A percentile compares a stretch with the other conserved stretches of the same genome.
These are phyloP conservation scores for Oxyura jamaicensis DNA, from an alignment of 2,113 vertebrate species.

Conservation along the genomic window DNA sequence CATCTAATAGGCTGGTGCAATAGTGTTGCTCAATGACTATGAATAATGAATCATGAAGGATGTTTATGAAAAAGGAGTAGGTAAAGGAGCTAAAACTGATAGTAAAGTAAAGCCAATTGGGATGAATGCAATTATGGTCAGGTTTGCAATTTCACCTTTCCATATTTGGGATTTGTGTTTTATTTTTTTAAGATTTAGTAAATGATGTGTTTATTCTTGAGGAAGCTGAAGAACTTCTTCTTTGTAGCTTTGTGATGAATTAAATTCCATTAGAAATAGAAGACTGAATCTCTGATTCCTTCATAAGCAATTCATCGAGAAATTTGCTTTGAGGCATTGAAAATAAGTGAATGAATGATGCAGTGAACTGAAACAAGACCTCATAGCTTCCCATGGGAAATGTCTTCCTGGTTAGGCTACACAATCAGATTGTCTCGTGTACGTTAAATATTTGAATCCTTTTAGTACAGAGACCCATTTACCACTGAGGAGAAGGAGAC, in stretches of 20 bases:
- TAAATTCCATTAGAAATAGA: background rate
- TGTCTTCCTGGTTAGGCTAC: background rate
- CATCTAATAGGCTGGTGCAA: background rate
- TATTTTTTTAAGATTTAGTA: background rate
- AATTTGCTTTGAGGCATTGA: background rate
- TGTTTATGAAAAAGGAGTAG: background rate
- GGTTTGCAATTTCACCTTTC: background rate
- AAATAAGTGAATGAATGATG: background rate
- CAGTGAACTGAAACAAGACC: background rate
- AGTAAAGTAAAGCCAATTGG: background rate
- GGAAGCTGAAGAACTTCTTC: background rate
- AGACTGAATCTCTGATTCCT: background rate
- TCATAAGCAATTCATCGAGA: background rate
- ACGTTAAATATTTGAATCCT: background rate
- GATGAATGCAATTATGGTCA: background rate
- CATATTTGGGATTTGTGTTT: background rate
- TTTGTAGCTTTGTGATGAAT: background rate
- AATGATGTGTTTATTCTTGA: background rate
- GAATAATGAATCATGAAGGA: background rate
- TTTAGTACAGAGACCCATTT: background rate
- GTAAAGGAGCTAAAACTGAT: background rate
- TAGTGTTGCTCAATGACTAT: background rate
- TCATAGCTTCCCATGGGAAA: conserved; percentile 31
- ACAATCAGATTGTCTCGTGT: background rate
- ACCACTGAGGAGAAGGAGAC: background rate